Conservation (phyloP, 2,888 invertebrate genomes). For the Drosophila maculinotata region DNA sequence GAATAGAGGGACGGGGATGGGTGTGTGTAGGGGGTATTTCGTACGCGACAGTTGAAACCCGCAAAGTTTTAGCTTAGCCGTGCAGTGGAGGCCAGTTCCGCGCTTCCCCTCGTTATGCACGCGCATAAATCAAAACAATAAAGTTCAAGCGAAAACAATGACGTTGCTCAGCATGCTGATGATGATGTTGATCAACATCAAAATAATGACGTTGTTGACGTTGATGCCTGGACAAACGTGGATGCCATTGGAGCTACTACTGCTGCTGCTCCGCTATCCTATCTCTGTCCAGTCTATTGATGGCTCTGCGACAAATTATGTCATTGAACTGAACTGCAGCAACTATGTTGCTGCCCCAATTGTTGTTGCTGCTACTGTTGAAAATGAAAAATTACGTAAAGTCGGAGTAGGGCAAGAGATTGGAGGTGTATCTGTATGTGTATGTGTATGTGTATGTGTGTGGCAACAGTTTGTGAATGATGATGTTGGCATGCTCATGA, state of each 20-base stretch:
- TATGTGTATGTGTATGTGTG: background rate
- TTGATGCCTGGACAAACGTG: conserved; percentile 44
- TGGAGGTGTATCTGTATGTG: no score
- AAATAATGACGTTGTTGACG: conserved; percentile 45
- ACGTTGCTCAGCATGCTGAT: conserved; percentile 35
- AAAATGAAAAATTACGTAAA: conserved; percentile 67
- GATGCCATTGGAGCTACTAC: conserved; percentile 37
- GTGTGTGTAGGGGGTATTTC: background rate
- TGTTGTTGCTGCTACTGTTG: conserved; percentile 30
- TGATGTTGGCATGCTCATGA: conserved; percentile 61
- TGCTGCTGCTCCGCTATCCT: conserved; percentile 41
- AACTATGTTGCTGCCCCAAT: conserved; percentile 24
- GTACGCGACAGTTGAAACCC: conserved; percentile 61
- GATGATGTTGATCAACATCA: conserved; percentile 18
- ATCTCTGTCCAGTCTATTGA: conserved; percentile 68
- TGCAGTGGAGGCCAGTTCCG: conserved; percentile 37
- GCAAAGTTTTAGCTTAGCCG: conserved; percentile 72
- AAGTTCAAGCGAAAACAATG: conserved; percentile 79
- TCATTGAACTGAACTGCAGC: conserved; percentile 71
- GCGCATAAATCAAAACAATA: conserved; percentile 81
- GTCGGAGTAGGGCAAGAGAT: no score
- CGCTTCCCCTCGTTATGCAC: conserved; percentile 46
- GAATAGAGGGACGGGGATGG: background rate
- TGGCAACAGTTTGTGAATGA: conserved; percentile 31
- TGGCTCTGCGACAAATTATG: conserved; percentile 78